Conservation (phyloP, 2,797 vertebrate genomes). For the Bradypodion pumilum region DNA sequence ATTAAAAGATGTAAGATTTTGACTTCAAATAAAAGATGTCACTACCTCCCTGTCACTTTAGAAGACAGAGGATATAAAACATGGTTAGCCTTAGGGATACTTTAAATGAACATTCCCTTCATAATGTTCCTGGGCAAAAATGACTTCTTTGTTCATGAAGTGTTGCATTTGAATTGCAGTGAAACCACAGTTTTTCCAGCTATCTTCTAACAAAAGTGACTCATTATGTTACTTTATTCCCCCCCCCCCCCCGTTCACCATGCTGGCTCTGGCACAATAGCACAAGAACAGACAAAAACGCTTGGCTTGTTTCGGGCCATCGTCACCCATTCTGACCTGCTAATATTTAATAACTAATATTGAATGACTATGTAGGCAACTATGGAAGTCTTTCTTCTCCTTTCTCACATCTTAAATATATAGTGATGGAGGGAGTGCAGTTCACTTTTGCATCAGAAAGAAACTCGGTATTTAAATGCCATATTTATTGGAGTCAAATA, state of each 20-base stretch:
- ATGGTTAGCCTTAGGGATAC: constrained; percentile 46
- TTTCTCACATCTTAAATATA: constrained; percentile 35
- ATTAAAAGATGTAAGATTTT: constrained; percentile 45
- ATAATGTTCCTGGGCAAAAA: constrained; percentile 47
- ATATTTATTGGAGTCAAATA: background rate
- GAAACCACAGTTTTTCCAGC: constrained; percentile 40
- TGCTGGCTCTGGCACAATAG: constrained; percentile 20
- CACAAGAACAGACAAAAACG: constrained; percentile 23
- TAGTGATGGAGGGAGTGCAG: no score
- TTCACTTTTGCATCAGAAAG: no score
- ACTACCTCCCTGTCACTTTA: background rate
- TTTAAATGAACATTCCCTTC: constrained; percentile 48
- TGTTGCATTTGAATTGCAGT: constrained; percentile 49
- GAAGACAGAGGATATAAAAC: constrained; percentile 45
- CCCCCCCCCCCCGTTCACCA: constrained; percentile 18
- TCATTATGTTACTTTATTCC: constrained; percentile 41
- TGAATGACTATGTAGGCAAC: constrained; percentile 25
- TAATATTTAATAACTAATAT: no score
- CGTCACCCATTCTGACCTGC: constrained; percentile 1
- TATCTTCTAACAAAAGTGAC: constrained; percentile 37
- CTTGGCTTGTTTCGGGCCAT: constrained; percentile 36
- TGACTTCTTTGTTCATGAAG: constrained; percentile 40
- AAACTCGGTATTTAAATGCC: background rate
- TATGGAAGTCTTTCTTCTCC: constrained; percentile 23
- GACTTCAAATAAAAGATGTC: constrained; percentile 31